phyloP scores from a whole-genome alignment of 2,113 vertebrate species.

The Ctenomys sociabilis region DNA sequence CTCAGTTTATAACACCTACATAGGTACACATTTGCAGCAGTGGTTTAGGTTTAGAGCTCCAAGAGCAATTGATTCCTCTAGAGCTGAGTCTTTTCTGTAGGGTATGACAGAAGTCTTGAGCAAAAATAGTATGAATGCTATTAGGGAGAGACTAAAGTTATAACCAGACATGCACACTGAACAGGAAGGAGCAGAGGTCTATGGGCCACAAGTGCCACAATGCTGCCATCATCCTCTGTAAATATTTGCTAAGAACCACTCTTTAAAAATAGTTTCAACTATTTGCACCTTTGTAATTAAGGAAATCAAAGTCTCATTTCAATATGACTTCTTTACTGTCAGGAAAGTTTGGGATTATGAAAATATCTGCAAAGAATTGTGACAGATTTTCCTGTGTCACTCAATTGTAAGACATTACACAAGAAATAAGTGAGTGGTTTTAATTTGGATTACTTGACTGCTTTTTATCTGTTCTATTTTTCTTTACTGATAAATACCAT shows the following conservation, averaged over 20 bases:
- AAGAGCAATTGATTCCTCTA: background rate
- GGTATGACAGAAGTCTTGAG: background rate
- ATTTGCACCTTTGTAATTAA: conserved; percentile 7
- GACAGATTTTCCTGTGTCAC: background rate
- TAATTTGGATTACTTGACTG: conserved; percentile 68
- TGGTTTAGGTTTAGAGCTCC: background rate
- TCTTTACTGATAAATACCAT: conserved; percentile 49
- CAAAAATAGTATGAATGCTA: background rate
- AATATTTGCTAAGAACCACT: background rate
- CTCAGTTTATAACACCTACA: background rate
- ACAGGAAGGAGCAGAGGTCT: background rate
- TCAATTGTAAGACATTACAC: conserved; percentile 37
- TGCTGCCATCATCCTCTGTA: background rate
- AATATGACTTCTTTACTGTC: background rate
- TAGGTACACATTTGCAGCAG: background rate
- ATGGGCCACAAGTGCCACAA: background rate
- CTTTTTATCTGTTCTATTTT: conserved; percentile 66
- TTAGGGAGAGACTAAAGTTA: background rate
- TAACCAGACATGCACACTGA: background rate
- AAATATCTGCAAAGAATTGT: conserved; percentile 31
- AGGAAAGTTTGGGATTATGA: background rate
- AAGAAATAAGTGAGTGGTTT: conserved; percentile 64
- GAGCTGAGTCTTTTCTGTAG: background rate
- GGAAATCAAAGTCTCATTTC: conserved; percentile 37
- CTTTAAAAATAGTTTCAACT: background rate